phyloP scores from a whole-genome alignment of 2,797 vertebrate species.

The Crenichthys baileyi region DNA sequence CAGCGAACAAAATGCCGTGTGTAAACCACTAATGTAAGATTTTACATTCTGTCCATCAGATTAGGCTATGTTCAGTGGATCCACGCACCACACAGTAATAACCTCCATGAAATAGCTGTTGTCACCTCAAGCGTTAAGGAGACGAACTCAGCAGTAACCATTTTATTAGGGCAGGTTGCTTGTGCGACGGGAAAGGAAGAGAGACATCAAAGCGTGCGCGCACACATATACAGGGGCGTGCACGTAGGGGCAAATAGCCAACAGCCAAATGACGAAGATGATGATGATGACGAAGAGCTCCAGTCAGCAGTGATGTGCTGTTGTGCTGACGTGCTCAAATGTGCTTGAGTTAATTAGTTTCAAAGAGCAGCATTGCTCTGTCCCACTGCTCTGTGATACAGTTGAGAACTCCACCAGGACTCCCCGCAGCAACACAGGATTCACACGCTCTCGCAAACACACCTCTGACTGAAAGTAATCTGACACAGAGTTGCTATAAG shows the following conservation, averaged over 20 bases:
- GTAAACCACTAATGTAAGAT: conserved; percentile 29
- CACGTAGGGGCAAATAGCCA: conserved; percentile 60
- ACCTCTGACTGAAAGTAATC: conserved; percentile 55
- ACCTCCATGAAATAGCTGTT: conserved; percentile 5
- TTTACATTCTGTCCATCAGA: conserved; percentile 36
- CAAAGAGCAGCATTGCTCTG: conserved; percentile 53
- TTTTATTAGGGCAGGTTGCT: conserved; percentile 44
- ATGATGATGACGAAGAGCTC: conserved; percentile 57
- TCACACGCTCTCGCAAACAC: conserved; percentile 30
- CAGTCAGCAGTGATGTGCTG: conserved; percentile 63
- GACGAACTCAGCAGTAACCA: conserved; percentile 33
- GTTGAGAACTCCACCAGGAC: conserved; percentile 30
- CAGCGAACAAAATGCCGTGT: conserved; percentile 40
- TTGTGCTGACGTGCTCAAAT: conserved; percentile 73
- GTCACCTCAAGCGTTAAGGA: conserved; percentile 30
- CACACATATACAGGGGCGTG: conserved; percentile 27
- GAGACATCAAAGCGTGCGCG: conserved; percentile 30
- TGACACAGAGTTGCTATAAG: conserved; percentile 47
- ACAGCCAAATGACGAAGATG: conserved; percentile 66
- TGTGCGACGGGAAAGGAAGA: conserved; percentile 31
- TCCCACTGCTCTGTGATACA: conserved; percentile 32
- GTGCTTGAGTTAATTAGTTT: conserved; percentile 73
- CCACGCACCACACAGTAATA: conserved; percentile 7
- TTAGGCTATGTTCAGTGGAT: conserved; percentile 7
- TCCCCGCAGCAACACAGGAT: conserved; percentile 23